Base-by-base conservation (phyloP, 2,797 vertebrate species). In the Geotrypetes seraphini region DNA sequence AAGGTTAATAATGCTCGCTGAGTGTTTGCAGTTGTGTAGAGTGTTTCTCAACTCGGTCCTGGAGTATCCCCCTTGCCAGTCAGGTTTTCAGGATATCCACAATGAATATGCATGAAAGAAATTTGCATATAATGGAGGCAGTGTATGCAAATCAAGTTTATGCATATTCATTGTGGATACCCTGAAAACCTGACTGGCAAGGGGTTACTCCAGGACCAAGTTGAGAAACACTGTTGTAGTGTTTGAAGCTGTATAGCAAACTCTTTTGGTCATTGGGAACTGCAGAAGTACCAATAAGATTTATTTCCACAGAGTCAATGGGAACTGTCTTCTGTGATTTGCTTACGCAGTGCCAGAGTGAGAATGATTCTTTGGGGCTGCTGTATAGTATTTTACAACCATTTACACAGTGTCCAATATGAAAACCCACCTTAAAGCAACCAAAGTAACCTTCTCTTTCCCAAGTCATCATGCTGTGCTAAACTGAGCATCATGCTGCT, bases 271-370 rank as follows among this genome's bases (percentile, higher is more conserved):
- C 62, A 57, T 52, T 63, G 66, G 53, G 47, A 64, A 57, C 47
- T 64, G 58, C 41, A 64, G 66, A 61, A 60, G 66, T 57, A 69
- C 57, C 37, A 69, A 61, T 70, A 69, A 67, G 64, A 67, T 47
- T 69, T 38, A 5, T 30, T 34, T 34, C 44, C 59, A 33, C 47
- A 59, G 61, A 61, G 63, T 61, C 63, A 59, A 67, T 64, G 57
- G 44, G 50, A 52, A n/a, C n/a, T n/a, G 52, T 64, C 57, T 54
- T 17, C 14, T 47, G 37, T 61, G 52, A 67, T 67, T 67, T 61
- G 67, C 54, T 52, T 40, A 31, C 42, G 44, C 39, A 39, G 41
- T 52, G 49, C 42, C 35, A 50, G 49, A 28, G 28, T 22, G 53
- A 20, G 34, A 53, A 49, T 41, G 30, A 36, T 58, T 56, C 30